These are phyloP conservation scores for Kryptolebias ocellatus DNA, from an alignment of 2,797 vertebrate species.

Conservation along the genomic window DNA sequence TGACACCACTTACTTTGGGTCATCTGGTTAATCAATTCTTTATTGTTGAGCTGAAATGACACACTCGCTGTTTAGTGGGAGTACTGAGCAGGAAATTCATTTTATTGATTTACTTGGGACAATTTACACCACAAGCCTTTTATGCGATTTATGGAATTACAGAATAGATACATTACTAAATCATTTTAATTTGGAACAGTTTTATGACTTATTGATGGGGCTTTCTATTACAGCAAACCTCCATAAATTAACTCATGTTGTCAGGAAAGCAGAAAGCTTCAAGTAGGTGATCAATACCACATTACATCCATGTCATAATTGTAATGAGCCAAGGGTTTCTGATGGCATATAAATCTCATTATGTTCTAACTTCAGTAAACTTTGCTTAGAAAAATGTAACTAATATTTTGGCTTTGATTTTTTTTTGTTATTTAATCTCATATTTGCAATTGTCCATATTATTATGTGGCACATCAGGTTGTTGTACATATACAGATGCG, in stretches of 20 bases:
- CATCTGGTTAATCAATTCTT: slow-evolving; percentile 21
- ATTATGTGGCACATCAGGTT: not conserved
- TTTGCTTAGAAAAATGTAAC: not conserved
- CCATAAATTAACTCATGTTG: slow-evolving; percentile 17
- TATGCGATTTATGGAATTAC: slow-evolving; percentile 9
- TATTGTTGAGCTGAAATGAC: slow-evolving; percentile 23
- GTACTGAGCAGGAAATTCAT: slow-evolving; percentile 2
- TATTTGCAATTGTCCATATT: not conserved
- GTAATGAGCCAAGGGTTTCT: slow-evolving; percentile 20
- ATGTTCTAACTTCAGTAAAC: not conserved
- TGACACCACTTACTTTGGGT: slow-evolving; percentile 9
- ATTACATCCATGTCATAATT: slow-evolving; percentile 27
- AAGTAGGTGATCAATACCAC: slow-evolving; percentile 25
- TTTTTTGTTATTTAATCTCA: not conserved
- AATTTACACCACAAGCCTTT: slow-evolving; percentile 9
- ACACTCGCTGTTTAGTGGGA: slow-evolving; percentile 1
- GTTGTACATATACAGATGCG: not conserved
- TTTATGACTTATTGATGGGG: slow-evolving; percentile 30
- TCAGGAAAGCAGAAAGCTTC: slow-evolving; percentile 20
- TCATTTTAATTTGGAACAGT: slow-evolving; percentile 20
- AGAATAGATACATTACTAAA: slow-evolving; percentile 18
- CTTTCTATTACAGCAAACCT: slow-evolving; percentile 11
- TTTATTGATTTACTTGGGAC: slow-evolving; percentile 22
- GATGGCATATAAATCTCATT: not conserved
- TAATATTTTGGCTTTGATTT: not conserved